A percentile compares a stretch with the other conserved stretches of the same genome.
These are phyloP conservation scores for Uloborus diversus DNA, from an alignment of 1,140 invertebrate genomes.

Conservation along the genomic window DNA sequence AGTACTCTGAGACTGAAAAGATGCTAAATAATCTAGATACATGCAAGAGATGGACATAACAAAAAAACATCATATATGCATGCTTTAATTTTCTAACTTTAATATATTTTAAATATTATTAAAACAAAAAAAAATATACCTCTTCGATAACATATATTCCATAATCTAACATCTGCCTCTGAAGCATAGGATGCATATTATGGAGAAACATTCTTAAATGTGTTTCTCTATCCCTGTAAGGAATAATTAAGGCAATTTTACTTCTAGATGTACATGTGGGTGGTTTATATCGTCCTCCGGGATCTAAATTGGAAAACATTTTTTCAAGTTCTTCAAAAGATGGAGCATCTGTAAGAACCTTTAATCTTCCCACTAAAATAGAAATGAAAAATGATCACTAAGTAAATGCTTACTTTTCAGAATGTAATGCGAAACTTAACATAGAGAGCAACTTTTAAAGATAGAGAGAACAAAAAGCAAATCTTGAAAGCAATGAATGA, in stretches of 20 bases:
- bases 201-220: conserved; percentile 68
- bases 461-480: not conserved
- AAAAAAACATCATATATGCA: no score
- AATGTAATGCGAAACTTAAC: no score
- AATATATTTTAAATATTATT: no score
- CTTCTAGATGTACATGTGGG: conserved; percentile 58
- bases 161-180: conserved; percentile 71
- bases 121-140: no score
- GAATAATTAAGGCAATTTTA: conserved; percentile 69
- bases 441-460: not conserved
- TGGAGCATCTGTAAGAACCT: conserved; percentile 57
- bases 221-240: conserved; percentile 69
- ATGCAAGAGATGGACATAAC: no score
- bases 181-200: conserved; percentile 70
- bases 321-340: conserved; percentile 56
- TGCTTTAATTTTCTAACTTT: no score
- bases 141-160: conserved; percentile 72
- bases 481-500: not conserved
- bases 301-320: conserved; percentile 53
- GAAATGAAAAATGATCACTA: conserved; percentile 28
- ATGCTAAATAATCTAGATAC: no score
- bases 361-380: conserved; percentile 58
- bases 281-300: conserved; percentile 60
- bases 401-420: no score
- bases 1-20: no score